phyloP scores from a whole-genome alignment of 2,888 invertebrate species.

The Erebia epiphron region DNA sequence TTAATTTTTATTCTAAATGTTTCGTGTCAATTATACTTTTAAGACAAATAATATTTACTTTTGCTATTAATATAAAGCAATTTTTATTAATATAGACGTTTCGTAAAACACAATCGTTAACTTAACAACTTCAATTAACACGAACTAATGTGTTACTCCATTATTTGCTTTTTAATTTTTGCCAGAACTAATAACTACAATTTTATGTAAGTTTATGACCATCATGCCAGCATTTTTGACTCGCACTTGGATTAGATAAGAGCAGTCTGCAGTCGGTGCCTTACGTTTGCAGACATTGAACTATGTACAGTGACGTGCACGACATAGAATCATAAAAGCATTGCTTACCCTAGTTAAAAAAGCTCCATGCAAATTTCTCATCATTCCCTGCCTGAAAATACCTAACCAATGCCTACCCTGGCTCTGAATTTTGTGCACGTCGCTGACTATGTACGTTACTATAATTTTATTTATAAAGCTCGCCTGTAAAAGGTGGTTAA shows the following conservation, averaged over 20 bases:
- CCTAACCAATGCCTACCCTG: too few species aligned
- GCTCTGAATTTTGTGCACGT: too few species aligned
- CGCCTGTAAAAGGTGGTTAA: neutral
- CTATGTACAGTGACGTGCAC: too few species aligned
- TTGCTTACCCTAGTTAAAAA: too few species aligned
- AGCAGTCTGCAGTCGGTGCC: neutral
- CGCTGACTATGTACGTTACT: neutral
- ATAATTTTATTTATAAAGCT: too few species aligned
- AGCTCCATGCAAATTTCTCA: too few species aligned
- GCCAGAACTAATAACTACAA: too few species aligned
- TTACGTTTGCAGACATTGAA: neutral
- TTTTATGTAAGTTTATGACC: too few species aligned
- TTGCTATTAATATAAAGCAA: neutral
- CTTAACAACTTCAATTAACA: neutral
- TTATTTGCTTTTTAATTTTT: neutral
- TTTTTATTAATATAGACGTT: neutral
- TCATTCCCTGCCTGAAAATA: too few species aligned
- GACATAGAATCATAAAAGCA: too few species aligned
- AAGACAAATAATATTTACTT: constrained; percentile 27
- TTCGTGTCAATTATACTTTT: constrained; percentile 21
- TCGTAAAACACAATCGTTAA: neutral
- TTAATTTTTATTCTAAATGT: neutral
- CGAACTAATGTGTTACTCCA: neutral
- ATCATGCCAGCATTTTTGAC: neutral
- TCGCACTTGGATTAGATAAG: neutral